Evolutionary conservation across 2,797 vertebrate genomes (phyloP).

Genomic region (Xenentodon cancila): DNA sequence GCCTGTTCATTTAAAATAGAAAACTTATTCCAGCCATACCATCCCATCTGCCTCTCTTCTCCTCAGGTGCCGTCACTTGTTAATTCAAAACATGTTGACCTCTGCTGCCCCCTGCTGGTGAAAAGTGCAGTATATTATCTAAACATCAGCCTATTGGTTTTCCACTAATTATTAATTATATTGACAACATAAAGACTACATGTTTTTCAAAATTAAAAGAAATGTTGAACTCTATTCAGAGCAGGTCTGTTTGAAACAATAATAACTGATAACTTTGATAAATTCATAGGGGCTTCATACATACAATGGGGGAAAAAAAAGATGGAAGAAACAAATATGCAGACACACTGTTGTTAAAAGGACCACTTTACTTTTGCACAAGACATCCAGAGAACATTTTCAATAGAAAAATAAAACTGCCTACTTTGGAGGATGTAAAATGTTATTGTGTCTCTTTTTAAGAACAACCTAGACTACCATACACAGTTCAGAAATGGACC

Average conservation of each 20-base stretch:
- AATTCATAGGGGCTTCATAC: background rate
- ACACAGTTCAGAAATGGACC: slow-evolving; percentile 54
- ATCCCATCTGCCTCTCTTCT: too few species aligned
- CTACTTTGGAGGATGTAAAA: slow-evolving; percentile 68
- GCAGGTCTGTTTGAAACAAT: too few species aligned
- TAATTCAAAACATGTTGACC: background rate
- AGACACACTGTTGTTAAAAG: slow-evolving; percentile 69
- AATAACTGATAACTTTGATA: too few species aligned
- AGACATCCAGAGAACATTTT: slow-evolving; percentile 75
- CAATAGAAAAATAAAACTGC: slow-evolving; percentile 85
- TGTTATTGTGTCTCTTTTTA: slow-evolving; percentile 56
- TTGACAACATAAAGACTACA: too few species aligned
- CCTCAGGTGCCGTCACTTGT: background rate
- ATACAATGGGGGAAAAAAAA: background rate
- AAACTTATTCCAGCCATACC: too few species aligned
- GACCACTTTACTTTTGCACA: slow-evolving; percentile 81
- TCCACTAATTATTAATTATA: background rate
- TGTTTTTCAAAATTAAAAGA: too few species aligned
- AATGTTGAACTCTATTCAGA: too few species aligned
- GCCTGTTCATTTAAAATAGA: too few species aligned
- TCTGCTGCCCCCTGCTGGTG: slow-evolving; percentile 47
- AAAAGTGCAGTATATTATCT: background rate
- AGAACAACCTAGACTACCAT: slow-evolving; percentile 40
- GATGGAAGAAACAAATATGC: background rate
- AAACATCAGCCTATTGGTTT: background rate